Percentiles rank a stretch among this genome's conserved stretches.
Conservation (phyloP, 2,888 invertebrate species). For the Pelosia muscerda region DNA sequence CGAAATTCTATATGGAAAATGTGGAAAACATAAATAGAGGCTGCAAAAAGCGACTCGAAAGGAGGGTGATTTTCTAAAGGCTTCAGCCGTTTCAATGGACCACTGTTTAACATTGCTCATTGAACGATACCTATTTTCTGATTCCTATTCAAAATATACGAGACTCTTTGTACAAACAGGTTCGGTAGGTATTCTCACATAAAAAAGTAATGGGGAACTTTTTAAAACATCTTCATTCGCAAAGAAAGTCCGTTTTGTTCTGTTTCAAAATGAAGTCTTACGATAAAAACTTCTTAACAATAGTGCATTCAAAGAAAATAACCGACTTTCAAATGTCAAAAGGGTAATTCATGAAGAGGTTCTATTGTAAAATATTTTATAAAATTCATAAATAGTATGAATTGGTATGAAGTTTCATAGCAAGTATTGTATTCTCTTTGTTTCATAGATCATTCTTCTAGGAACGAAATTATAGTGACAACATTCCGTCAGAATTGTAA, state of each 20-base stretch:
- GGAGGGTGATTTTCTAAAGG: slow-evolving; percentile 84
- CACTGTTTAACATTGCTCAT: slow-evolving; percentile 83
- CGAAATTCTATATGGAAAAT: slow-evolving; percentile 82
- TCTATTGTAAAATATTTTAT: slow-evolving; percentile 19
- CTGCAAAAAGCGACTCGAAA: slow-evolving; percentile 77
- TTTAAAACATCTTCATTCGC: slow-evolving; percentile 61
- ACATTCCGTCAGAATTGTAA: slow-evolving; percentile 8
- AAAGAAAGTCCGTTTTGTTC: slow-evolving; percentile 59
- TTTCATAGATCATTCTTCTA: slow-evolving; percentile 7
- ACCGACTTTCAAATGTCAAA: slow-evolving; percentile 29
- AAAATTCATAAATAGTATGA: slow-evolving; percentile 9
- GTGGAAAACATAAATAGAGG: slow-evolving; percentile 81
- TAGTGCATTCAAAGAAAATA: slow-evolving; percentile 40
- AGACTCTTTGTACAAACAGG: slow-evolving; percentile 59
- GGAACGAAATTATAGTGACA: slow-evolving; percentile 8
- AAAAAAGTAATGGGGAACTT: slow-evolving; percentile 59
- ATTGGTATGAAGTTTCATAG: slow-evolving; percentile 11
- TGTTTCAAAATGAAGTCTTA: slow-evolving; percentile 50
- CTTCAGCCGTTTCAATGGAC: slow-evolving; percentile 79
- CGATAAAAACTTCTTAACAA: slow-evolving; percentile 50
- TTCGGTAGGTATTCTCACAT: slow-evolving; percentile 48
- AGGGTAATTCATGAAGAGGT: slow-evolving; percentile 20
- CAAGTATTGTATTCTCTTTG: too few species aligned
- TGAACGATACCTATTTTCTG: slow-evolving; percentile 77
- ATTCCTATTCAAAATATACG: slow-evolving; percentile 74